Base-by-base conservation (phyloP, 2,113 vertebrate genomes). In the Leucopsar rothschildi region DNA sequence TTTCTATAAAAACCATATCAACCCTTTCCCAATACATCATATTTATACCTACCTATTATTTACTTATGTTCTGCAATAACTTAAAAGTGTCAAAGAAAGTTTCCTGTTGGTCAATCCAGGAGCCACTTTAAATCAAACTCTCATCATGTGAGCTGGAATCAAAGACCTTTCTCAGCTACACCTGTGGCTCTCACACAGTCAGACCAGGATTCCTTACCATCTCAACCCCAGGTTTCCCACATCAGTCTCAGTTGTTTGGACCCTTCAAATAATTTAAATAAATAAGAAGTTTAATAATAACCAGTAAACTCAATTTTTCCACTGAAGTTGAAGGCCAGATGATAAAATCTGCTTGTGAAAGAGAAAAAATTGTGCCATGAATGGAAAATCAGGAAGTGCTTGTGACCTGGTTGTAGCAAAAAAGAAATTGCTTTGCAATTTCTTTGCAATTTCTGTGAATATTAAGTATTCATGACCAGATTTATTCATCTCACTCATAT, bases 381-480 rank as follows among this genome's bases (percentile, higher is more conserved):
- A 66, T 59, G 11, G 39, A 59, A 91, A 89, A 84, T 73, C 44
- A 75, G 35, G 75, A 73, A 84, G 12, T 27, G 39, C 8, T 94
- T 91, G 39, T 83, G n/a, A 12, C 18, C 20, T 63, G 8, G 5
- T 61, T 77, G 20, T 29, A 83, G 88, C 24, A 50, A 25, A 12
- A 6, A 23, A 65, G 24, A 49, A 49, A 13, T 49, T 90, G 14
- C 11, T 87, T 81, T 84, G 7, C 25, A 33, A 6, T 92, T 84
- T 33, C 37, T 37, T 37, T 37, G 18, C 39, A 47, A 8, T 63
- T 81, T 71, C 40, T 49, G 8, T 82, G 35, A 28, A 33, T 68
- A 27, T 71, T 92, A 87, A 87, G 79, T 82, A 93, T 91, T 92
- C 87, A 91, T 89, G 42, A 31, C 61, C 56, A 84, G 33, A 82